Evolutionary conservation across 2,797 vertebrate species (phyloP).

Genomic region (Hydrophis major): DNA sequence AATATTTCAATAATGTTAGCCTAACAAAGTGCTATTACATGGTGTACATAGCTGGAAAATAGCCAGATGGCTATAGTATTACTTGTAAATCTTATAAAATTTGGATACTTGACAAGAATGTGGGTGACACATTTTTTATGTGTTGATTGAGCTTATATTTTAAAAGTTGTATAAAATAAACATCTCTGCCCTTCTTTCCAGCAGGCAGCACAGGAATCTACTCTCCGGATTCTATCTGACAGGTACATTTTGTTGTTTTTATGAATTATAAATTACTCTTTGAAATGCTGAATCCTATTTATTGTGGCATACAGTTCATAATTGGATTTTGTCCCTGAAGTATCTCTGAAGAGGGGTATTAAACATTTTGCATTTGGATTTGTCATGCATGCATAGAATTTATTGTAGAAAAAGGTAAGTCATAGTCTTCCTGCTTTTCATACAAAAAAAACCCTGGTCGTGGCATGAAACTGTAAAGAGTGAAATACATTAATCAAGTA

Average conservation of each 20-base stretch:
- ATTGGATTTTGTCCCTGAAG: slow-evolving; percentile 76
- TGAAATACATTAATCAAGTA: slow-evolving; percentile 66
- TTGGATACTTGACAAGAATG: slow-evolving; percentile 70
- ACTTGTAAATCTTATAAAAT: slow-evolving; percentile 58
- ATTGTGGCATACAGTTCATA: slow-evolving; percentile 80
- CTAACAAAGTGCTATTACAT: slow-evolving; percentile 47
- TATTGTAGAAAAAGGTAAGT: slow-evolving; percentile 66
- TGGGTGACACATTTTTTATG: slow-evolving; percentile 62
- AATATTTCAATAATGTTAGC: slow-evolving; percentile 35
- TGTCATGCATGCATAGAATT: slow-evolving; percentile 76
- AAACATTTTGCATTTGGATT: slow-evolving; percentile 77
- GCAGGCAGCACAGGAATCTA: slow-evolving; percentile 79
- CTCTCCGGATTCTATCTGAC: slow-evolving; percentile 76
- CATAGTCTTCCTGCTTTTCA: slow-evolving; percentile 71
- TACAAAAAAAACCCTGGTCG: slow-evolving; percentile 71
- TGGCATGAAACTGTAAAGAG: slow-evolving; percentile 66
- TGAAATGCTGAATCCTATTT: slow-evolving; percentile 79
- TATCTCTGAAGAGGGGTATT: slow-evolving; percentile 74
- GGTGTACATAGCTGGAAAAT: slow-evolving; percentile 38
- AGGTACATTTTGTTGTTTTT: slow-evolving; percentile 84
- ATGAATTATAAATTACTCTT: slow-evolving; percentile 83
- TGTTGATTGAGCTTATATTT: slow-evolving; percentile 73
- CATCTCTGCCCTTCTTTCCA: slow-evolving; percentile 79
- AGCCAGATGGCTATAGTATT: slow-evolving; percentile 53
- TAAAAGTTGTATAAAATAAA: slow-evolving; percentile 80